phyloP scores from a whole-genome alignment of 1,140 invertebrate species.

The Drosophila navojoa region DNA sequence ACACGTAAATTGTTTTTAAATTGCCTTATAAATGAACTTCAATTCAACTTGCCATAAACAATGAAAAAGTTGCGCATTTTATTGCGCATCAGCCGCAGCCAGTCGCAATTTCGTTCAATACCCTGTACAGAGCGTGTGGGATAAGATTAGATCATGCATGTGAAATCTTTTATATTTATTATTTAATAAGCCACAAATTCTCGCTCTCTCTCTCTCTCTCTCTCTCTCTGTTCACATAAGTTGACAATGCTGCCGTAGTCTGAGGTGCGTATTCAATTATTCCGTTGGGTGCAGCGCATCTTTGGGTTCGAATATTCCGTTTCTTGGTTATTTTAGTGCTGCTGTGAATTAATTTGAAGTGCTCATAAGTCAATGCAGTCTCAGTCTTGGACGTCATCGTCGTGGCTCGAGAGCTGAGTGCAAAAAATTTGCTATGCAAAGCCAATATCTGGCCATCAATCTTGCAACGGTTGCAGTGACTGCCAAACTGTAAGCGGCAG shows the following conservation, averaged over 20 bases:
- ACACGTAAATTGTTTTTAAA: conserved; percentile 81
- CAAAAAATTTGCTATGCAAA: conserved; percentile 70
- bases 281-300: not conserved
- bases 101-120: conserved; percentile 20
- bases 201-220: no score
- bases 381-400: conserved; percentile 13
- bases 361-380: conserved; percentile 59
- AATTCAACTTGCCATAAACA: conserved; percentile 69
- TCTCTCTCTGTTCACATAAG: no score
- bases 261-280: not conserved
- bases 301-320: not conserved
- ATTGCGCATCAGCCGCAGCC: conserved; percentile 37
- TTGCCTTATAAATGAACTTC: conserved; percentile 80
- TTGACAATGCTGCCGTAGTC: not conserved
- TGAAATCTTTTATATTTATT: no score
- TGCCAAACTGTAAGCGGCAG: conserved; percentile 45
- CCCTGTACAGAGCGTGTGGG: not conserved
- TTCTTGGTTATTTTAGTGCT: not conserved
- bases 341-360: conserved; percentile 68
- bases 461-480: conserved; percentile 43
- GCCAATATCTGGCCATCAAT: conserved; percentile 70
- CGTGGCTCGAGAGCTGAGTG: conserved; percentile 10
- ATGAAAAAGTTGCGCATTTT: conserved; percentile 48
- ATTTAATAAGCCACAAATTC: no score
- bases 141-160: not conserved